Percentiles rank a stretch among this genome's conserved stretches.
Conservation (phyloP, 2,888 invertebrate genomes). For the Nomada fucata region DNA sequence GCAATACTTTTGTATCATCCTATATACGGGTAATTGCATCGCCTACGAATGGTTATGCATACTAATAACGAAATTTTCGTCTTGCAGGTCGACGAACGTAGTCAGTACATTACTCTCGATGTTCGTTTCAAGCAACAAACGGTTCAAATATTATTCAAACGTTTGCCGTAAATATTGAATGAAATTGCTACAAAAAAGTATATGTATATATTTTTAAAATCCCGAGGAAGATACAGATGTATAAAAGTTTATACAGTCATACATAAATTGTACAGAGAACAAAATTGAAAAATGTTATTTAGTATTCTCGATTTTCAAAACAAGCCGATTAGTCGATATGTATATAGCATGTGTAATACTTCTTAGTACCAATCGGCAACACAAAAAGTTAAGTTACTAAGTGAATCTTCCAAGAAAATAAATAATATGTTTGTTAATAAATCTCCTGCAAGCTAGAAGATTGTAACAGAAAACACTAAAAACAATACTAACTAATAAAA, state of each 20-base stretch:
- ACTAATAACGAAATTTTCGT: conserved; percentile 41
- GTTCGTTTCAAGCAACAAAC: not conserved
- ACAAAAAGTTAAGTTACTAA: too few species aligned
- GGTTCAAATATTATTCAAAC: not conserved
- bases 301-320: too few species aligned
- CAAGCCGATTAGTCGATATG: too few species aligned
- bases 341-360: too few species aligned
- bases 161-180: not conserved
- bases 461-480: not conserved
- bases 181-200: not conserved
- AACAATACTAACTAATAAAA: not conserved
- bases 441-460: not conserved
- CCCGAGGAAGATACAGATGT: conserved; percentile 24
- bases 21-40: conserved; percentile 41
- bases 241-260: conserved; percentile 10
- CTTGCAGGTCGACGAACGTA: not conserved
- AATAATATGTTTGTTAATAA: not conserved
- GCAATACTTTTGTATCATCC: conserved; percentile 8
- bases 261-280: not conserved
- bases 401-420: not conserved
- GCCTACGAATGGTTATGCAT: conserved; percentile 10
- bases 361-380: too few species aligned
- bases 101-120: conserved; percentile 1
- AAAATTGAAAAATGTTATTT: too few species aligned
- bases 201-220: not conserved